Base-by-base conservation (phyloP, 2,113 vertebrate species). In the Peucedramus taeniatus region DNA sequence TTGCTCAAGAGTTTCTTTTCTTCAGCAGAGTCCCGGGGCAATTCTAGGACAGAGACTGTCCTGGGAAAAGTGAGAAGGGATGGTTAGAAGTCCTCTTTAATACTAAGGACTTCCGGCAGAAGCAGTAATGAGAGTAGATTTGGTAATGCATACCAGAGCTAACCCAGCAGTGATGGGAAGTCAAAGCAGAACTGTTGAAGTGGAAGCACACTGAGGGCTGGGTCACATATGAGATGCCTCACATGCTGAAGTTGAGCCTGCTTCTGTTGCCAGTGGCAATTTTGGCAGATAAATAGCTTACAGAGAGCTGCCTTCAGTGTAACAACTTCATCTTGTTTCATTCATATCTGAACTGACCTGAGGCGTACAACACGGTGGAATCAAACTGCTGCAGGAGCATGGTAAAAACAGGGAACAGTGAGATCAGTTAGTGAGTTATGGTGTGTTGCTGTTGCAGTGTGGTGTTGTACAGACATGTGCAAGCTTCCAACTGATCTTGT, bases 1-100 rank as follows among this genome's bases (percentile, higher is more conserved):
- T 94, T 95, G 84, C 91, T 95, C 84, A 93, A 94, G 87, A 95
- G 63, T 39, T 79, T 30, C 83, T 83, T 92, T 94, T 96, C 72
- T 93, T 96, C 50, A 87, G 75, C 20, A 35, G 80, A 81, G 74
- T 69, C 91, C 86, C 4, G 10, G 39, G 89, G 94, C 83, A 15
- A 74, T 77, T 82, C 57, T 60, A 63, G 49, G 54, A 82, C 23
- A 61, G 91, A 54, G 35, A 31, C 31, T 59, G 56, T 88, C 57
- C 64, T 89, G 39, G 44, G 70, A 83, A 69, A 77, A 91, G 77
- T 24, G 35, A 84, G 86, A 89, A 84, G 44, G 72, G 72, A 9
- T 56, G 56, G 63, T 65, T 59, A 37, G 64, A 78, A 94, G 35
- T 39, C 17, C 31, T 71, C 54, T 66, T 26, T 24, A 47, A 47